These are phyloP conservation scores for Parelbella ahira DNA, from an alignment of 2,888 invertebrate species.

Conservation along the genomic window DNA sequence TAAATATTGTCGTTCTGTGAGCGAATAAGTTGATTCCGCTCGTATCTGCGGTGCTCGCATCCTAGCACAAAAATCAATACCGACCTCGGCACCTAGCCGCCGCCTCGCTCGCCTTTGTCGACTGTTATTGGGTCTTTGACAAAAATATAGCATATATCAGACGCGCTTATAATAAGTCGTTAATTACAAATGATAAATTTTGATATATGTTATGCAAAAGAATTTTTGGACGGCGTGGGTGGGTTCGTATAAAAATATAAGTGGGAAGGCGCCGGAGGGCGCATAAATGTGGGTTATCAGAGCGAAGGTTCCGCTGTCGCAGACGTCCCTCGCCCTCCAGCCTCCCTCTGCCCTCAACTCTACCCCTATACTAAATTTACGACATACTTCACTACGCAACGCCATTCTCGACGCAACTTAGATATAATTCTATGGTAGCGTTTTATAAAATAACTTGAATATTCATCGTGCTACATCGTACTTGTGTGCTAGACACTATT, in stretches of 20 bases:
- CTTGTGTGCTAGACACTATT: too few relatives aligned
- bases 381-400: conserved; percentile 33
- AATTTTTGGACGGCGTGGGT: too few relatives aligned
- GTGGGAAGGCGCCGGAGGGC: conserved; percentile 36
- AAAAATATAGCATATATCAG: too few relatives aligned
- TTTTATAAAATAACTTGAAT: too few relatives aligned
- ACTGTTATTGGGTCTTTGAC: too few relatives aligned
- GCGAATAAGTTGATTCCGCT: too few relatives aligned
- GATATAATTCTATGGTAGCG: background rate
- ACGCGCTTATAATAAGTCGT: too few relatives aligned
- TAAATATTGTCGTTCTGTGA: too few relatives aligned
- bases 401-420: background rate
- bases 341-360: conserved; percentile 28
- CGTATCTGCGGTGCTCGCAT: conserved; percentile 16
- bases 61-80: conserved; percentile 36
- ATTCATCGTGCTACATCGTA: too few relatives aligned
- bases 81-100: conserved; percentile 16
- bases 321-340: conserved; percentile 44
- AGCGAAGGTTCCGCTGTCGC: conserved; percentile 52
- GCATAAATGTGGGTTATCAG: conserved; percentile 63
- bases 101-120: conserved; percentile 31
- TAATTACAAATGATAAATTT: too few relatives aligned
- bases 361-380: conserved; percentile 36
- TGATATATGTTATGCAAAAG: too few relatives aligned
- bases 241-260: conserved; percentile 24